Percentiles rank a stretch among this genome's conserved stretches.
These are phyloP conservation scores for Mus musculus DNA, from an alignment of 2,113 vertebrate species.

Conservation along the genomic window DNA sequence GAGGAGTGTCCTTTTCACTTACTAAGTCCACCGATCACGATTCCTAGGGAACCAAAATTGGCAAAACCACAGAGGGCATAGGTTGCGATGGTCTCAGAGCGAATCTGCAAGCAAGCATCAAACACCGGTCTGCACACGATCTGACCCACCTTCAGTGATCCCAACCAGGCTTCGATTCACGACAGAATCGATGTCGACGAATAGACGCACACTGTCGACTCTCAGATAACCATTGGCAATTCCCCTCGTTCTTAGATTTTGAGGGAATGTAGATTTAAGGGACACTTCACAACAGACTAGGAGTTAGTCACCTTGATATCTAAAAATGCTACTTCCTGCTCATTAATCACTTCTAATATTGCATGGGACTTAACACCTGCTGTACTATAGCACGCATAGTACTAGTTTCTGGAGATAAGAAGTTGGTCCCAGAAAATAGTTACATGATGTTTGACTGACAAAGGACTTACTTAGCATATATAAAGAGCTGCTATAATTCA, in stretches of 20 bases:
- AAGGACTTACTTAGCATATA: neutral
- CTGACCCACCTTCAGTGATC: neutral
- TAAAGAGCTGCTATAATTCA: neutral
- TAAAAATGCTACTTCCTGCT: slow-evolving; percentile 1
- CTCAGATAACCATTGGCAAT: neutral
- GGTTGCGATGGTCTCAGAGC: slow-evolving; percentile 93
- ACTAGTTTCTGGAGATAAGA: neutral
- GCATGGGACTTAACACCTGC: neutral
- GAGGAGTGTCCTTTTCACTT: slow-evolving; percentile 81
- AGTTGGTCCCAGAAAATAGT: neutral
- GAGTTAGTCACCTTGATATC: neutral
- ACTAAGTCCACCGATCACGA: slow-evolving; percentile 90
- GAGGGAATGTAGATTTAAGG: neutral
- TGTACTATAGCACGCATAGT: neutral
- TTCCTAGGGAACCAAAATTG: slow-evolving; percentile 91
- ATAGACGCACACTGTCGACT: neutral
- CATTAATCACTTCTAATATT: neutral
- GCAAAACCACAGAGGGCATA: slow-evolving; percentile 95
- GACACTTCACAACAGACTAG: neutral
- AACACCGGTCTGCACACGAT: neutral
- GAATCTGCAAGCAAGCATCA: slow-evolving; percentile 86
- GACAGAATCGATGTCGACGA: neutral
- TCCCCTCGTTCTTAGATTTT: neutral
- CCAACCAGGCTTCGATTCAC: neutral
- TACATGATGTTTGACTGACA: slow-evolving; percentile 6